Evolutionary conservation across 2,113 vertebrate genomes (phyloP).

Genomic region (Hydrolagus affinis): DNA sequence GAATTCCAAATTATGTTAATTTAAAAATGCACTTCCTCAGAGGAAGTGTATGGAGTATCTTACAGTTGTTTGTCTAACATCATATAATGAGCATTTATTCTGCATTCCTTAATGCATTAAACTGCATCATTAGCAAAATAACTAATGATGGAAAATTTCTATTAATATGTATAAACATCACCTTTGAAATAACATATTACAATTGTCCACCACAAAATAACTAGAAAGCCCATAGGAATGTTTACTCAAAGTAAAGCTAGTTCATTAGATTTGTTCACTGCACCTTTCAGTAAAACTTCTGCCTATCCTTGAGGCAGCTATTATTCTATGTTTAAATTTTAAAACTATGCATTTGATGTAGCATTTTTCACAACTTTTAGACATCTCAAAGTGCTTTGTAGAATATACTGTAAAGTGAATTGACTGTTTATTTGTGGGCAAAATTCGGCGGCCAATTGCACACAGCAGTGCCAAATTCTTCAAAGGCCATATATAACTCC

Average conservation of each 20-base stretch:
- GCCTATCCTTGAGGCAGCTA: neutral
- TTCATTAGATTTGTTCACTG: neutral
- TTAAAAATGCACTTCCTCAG: neutral
- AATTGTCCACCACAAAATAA: neutral
- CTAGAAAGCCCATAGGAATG: neutral
- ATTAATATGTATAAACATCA: neutral
- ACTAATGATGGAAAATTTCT: constrained; percentile 8
- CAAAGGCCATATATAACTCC: neutral
- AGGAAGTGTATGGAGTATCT: neutral
- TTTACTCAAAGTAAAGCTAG: neutral
- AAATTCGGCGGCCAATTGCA: no score
- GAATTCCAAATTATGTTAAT: neutral
- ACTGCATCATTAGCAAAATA: constrained; percentile 9
- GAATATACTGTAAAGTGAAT: no score
- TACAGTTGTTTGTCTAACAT: constrained; percentile 28
- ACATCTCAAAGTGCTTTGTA: no score
- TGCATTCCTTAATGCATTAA: neutral
- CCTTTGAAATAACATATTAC: constrained; percentile 4
- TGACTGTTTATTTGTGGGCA: no score
- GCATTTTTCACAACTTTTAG: no score
- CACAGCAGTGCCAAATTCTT: neutral
- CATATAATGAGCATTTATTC: constrained; percentile 16
- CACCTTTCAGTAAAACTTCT: neutral
- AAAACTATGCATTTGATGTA: no score
- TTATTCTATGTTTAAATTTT: neutral